Evolutionary conservation across 2,797 vertebrate genomes (phyloP), one percentile per base, ranked within the genome.

Genomic region (Lagodon rhomboides): DNA sequence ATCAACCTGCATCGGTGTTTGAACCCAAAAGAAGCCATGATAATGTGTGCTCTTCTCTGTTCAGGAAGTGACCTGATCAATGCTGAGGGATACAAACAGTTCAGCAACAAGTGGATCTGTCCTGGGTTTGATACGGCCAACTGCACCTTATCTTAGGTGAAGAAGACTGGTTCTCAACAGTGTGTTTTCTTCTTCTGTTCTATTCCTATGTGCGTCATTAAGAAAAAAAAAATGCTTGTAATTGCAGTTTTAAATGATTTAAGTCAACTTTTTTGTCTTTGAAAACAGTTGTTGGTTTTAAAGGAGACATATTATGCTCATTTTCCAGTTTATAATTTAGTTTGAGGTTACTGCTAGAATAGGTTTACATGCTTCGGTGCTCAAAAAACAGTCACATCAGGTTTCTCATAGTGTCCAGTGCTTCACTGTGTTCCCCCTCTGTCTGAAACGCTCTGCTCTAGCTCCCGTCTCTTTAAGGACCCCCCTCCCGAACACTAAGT

Each of bases 31-130:
- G 12, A 13, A 44, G 16, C 13, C 15, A 4, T 12, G 1, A 47
- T 65, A 20, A 41, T 61, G 10, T 58, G 44, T 73, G 34, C 5
- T 56, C 54, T 5, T 44, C 34, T 59, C n/a, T 34, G 43, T 53
- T 3, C 56, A 93, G 92, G 92, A 54, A 92, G 91, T 23, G 64
- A 79, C 11, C 86, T 89, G 75, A 59, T 62, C 23, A 65, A 55
- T 0, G 87, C 85, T 0, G 89, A 85, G 43, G 91, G 91, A 56
- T 92, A 93, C 89, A 91, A 76, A 46, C 75, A 90, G 79, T 92
- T 90, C 86, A 92, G 84, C 84, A 92, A 92, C 83, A 92, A 92
- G 73, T 93, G 89, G 86, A 92, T 92, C 86, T 92, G 92, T 61
- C 47, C 90, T 3, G 89, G 84, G 2, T 92, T 89, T 20, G 86